These are phyloP conservation scores for Eucidaris tribuloides DNA, from an alignment of 35 echinoderm and acorn worm species.

Conservation along the genomic window DNA sequence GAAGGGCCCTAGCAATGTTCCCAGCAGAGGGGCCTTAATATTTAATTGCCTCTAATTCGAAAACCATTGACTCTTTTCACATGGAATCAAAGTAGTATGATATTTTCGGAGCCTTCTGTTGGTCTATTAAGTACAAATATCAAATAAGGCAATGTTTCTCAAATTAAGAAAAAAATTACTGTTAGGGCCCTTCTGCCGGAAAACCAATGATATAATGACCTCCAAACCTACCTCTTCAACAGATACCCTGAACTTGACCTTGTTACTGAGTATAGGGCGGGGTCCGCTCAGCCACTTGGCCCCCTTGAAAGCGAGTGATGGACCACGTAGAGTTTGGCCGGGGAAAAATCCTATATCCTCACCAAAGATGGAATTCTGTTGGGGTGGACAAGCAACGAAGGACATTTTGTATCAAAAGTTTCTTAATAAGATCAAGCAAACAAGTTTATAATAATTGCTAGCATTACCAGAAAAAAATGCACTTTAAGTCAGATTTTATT, in stretches of 20 bases:
- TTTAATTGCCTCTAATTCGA: no score
- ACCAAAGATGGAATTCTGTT: constrained; percentile 77
- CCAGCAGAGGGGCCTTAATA: no score
- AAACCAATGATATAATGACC: no score
- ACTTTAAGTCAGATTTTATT: not conserved
- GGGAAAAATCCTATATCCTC: constrained; percentile 79
- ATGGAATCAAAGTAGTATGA: no score
- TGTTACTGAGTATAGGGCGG: constrained; percentile 81
- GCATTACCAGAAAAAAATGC: not conserved
- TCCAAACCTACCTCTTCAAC: constrained; percentile 90
- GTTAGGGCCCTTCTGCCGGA: no score
- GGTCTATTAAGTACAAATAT: no score
- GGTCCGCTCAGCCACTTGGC: constrained; percentile 85
- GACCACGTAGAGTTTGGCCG: constrained; percentile 78
- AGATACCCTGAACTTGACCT: constrained; percentile 72
- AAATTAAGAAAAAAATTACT: no score
- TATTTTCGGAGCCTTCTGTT: no score
- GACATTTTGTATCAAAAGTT: not conserved
- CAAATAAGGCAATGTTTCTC: no score
- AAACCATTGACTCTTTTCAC: no score
- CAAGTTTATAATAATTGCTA: not conserved
- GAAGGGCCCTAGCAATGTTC: no score
- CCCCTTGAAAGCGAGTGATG: constrained; percentile 76
- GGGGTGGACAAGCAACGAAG: not conserved
- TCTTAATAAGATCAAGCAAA: no score